Evolutionary conservation across 2,113 vertebrate genomes (phyloP).

Genomic region (Barnardius zonarius): DNA sequence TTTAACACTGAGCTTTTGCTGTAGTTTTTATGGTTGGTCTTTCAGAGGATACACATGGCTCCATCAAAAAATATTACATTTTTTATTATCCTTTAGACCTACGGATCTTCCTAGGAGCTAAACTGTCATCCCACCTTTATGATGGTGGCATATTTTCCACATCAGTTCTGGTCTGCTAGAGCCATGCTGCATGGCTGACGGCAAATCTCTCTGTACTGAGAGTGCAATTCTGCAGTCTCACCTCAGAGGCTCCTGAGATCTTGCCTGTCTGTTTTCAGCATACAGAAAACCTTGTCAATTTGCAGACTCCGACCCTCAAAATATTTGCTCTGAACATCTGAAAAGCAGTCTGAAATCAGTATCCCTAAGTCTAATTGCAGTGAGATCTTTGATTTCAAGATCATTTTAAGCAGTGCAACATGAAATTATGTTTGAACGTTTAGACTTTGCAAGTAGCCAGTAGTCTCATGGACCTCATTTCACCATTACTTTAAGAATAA

Average conservation of each 20-base stretch:
- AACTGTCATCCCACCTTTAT: neutral
- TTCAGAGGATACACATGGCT: neutral
- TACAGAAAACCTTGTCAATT: neutral
- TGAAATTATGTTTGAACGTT: neutral
- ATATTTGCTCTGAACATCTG: neutral
- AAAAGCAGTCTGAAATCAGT: neutral
- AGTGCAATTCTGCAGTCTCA: neutral
- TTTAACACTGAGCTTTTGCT: conserved; percentile 58
- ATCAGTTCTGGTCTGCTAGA: neutral
- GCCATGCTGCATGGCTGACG: neutral
- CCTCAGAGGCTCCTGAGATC: neutral
- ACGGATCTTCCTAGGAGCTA: neutral
- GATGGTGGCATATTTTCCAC: neutral
- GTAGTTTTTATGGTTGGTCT: conserved; percentile 13
- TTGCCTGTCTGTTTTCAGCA: neutral
- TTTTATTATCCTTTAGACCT: neutral
- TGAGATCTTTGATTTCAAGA: neutral
- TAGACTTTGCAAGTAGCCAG: neutral
- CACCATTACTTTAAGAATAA: neutral
- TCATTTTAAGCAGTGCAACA: neutral
- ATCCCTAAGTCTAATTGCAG: neutral
- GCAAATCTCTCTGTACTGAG: neutral
- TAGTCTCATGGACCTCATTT: neutral
- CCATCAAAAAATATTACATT: neutral
- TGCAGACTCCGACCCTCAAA: neutral